phyloP scores from a whole-genome alignment of 2,797 vertebrate genomes.

The Lerista edwardsae region DNA sequence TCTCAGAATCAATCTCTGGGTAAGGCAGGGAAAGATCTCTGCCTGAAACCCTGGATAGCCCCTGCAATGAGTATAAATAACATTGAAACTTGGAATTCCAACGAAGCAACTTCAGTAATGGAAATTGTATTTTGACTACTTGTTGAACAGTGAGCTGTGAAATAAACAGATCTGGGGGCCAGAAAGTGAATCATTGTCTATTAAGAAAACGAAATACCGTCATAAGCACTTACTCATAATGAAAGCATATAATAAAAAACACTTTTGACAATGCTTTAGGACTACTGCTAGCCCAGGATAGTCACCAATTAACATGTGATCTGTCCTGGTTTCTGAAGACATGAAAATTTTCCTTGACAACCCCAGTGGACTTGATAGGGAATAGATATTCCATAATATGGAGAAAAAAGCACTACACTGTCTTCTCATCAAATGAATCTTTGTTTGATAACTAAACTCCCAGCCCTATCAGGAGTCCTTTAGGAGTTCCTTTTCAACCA shows the following conservation, averaged over 20 bases:
- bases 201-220: not conserved
- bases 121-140: not conserved
- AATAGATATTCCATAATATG: accelerated
- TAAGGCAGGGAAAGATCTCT: too few species aligned
- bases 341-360: not conserved
- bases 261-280: not conserved
- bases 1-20: too few species aligned
- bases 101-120: not conserved
- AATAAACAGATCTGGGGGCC: not conserved
- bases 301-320: not conserved
- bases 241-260: not conserved
- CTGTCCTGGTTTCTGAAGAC: not conserved
- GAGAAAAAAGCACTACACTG: not conserved
- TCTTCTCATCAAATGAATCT: slow-evolving; percentile 17
- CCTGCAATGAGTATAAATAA: too few species aligned
- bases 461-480: slow-evolving; percentile 5
- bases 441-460: slow-evolving; percentile 26
- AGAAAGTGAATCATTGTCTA: not conserved
- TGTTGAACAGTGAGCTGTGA: not conserved
- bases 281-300: not conserved
- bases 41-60: too few species aligned
- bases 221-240: not conserved
- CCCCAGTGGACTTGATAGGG: not conserved
- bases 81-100: not conserved
- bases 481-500: slow-evolving; percentile 3